These are phyloP conservation scores for Heteromormyrus szaboi DNA, from an alignment of 2,797 vertebrate species.

Conservation along the genomic window DNA sequence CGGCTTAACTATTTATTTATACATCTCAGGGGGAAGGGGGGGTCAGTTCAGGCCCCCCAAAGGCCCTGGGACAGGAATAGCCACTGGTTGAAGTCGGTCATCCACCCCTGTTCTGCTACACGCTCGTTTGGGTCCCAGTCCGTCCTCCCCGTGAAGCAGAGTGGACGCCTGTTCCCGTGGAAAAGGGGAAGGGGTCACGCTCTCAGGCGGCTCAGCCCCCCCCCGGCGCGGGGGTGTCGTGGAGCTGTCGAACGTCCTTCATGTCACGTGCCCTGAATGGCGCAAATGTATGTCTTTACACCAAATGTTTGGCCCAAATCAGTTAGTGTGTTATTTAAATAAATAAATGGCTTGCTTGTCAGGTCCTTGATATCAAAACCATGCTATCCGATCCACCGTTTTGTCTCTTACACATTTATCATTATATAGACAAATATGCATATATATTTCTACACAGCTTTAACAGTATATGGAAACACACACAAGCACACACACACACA, in stretches of 20 bases:
- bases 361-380: not conserved
- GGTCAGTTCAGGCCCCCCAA: slow-evolving; percentile 41
- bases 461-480: not conserved
- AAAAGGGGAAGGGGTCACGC: slow-evolving; percentile 30
- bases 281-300: not conserved
- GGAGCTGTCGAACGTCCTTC: not conserved
- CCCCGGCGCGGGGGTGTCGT: not conserved
- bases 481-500: not conserved
- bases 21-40: slow-evolving; percentile 36
- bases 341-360: not conserved
- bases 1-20: slow-evolving; percentile 54
- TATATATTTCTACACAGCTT: not conserved
- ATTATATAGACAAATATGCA: not conserved
- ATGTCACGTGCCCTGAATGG: not conserved
- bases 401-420: not conserved
- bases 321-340: not conserved
- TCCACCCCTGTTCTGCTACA: slow-evolving; percentile 55
- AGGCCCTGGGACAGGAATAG: slow-evolving; percentile 57
- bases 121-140: slow-evolving; percentile 66
- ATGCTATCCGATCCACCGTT: not conserved
- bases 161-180: slow-evolving; percentile 56
- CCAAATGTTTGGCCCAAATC: not conserved
- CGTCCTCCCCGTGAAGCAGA: slow-evolving; percentile 54
- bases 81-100: slow-evolving; percentile 57
- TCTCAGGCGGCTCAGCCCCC: slow-evolving; percentile 7